Base-by-base conservation (phyloP, 1,140 invertebrate species). In the Spodoptera litura region DNA sequence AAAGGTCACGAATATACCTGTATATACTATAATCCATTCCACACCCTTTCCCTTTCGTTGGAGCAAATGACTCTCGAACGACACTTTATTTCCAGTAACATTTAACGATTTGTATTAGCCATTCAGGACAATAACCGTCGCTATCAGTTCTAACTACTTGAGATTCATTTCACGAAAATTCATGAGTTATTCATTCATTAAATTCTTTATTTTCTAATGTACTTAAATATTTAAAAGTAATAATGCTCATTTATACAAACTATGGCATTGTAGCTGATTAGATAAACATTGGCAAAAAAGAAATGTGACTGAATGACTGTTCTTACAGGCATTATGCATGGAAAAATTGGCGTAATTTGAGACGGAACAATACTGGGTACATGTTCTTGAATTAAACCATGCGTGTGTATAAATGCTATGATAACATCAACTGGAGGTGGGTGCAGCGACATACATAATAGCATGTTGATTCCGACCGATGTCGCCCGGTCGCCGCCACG, bases 361-460 rank as follows among this genome's bases (percentile, higher is more conserved):
- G 15, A 49, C 52, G 15, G 49, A 51, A 75, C 49, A 53, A 64
- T 74, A 51, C 35, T 35, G n/a, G 25, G 20, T 51, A 62, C n/a
- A 31, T 27, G 27, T 38, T 55, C 51, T 71, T 55, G n/a, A 53
- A 35, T 49, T 27, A 75, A 35, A 13, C 44, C 13, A 75, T 62
- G 72, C 72, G 56, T 59, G 55, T 59, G 55, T 59, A 59, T 59
- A 44, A 73, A 49, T 73, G 52, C 56, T 38, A 20, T 27, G 73
- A 75, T 75, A 75, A 64, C 58, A 75, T 75, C 61, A 35, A 58
- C 27, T 44, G 58, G 38, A 78, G 55, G 77, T 78, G 64, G 77
- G 77, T 78, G 66, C 77, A 78, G 77, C 58, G 11, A 78, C 62
- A 78, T 72, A 78, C 38, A 44, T 44, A 44, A 44, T 78, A 68